These are phyloP conservation scores for Anagrus nilaparvatae DNA, from an alignment of 1,140 invertebrate species.

Conservation along the genomic window DNA sequence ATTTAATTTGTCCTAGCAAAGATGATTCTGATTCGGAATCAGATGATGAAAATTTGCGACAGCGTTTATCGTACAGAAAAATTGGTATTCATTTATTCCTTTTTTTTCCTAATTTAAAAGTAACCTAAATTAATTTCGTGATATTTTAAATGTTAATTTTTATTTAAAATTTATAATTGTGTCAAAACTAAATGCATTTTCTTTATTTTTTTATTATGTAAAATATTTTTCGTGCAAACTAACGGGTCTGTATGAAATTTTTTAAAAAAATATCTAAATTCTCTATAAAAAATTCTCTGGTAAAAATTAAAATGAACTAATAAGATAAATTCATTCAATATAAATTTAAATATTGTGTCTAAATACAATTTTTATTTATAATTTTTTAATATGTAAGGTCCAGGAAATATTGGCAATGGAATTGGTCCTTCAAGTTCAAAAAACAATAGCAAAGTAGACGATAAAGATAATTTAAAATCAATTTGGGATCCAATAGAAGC, in stretches of 20 bases:
- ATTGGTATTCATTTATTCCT: conserved; percentile 25
- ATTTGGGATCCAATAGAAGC: too few relatives aligned
- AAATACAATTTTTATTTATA: too few relatives aligned
- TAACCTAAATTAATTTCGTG: background rate
- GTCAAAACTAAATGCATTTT: background rate
- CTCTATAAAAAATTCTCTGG: conserved; percentile 5
- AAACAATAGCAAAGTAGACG: too few relatives aligned
- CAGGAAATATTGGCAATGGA: conserved; percentile 35
- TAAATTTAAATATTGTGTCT: too few relatives aligned
- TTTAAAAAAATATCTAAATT: too few relatives aligned
- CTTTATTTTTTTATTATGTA: conserved; percentile 4
- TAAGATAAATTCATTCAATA: too few relatives aligned
- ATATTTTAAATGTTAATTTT: background rate
- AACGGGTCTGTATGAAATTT: too few relatives aligned
- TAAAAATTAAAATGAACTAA: background rate
- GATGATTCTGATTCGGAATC: conserved; percentile 31
- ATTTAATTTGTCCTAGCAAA: conserved; percentile 25
- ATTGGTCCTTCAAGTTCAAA: too few relatives aligned
- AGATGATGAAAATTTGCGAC: conserved; percentile 32
- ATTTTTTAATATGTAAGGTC: conserved; percentile 25
- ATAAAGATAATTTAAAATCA: too few relatives aligned
- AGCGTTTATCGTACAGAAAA: conserved; percentile 27
- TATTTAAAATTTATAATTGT: background rate
- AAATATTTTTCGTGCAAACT: background rate
- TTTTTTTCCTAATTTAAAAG: conserved; percentile 5